These are phyloP conservation scores for Gobio occitaniae DNA, from an alignment of 2,797 vertebrate genomes.

Conservation along the genomic window DNA sequence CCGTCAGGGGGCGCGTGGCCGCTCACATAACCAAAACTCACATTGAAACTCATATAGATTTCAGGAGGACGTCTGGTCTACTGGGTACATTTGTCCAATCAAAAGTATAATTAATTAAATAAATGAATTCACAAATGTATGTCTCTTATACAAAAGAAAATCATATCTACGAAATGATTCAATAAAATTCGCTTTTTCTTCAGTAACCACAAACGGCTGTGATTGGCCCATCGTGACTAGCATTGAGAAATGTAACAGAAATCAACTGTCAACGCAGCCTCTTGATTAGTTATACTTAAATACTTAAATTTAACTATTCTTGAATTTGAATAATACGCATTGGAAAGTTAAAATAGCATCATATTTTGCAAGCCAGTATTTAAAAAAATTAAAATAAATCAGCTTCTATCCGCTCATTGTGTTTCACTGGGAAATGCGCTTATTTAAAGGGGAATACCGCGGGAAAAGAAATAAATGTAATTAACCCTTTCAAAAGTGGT, in stretches of 20 bases:
- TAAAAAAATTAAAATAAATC: background rate
- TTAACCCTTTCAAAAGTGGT: no score
- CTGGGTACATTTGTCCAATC: background rate
- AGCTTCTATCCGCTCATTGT: background rate
- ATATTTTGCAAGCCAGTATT: no score
- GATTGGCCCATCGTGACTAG: background rate
- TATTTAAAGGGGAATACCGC: background rate
- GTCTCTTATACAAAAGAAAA: background rate
- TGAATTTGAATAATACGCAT: background rate
- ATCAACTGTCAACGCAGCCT: background rate
- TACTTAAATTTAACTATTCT: background rate
- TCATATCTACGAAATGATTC: background rate
- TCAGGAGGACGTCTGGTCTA: no score
- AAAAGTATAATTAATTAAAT: background rate
- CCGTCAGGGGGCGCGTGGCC: background rate
- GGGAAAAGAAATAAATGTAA: background rate
- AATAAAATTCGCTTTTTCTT: background rate
- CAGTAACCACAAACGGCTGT: background rate
- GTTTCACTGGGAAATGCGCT: background rate
- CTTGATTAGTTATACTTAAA: background rate
- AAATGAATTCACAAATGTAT: background rate
- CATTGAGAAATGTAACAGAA: background rate
- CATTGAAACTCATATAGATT: background rate
- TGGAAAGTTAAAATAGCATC: background rate
- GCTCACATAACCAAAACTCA: background rate